These are phyloP conservation scores for Hydrochoerus hydrochaeris DNA, from an alignment of 2,113 vertebrate genomes.

Conservation along the genomic window DNA sequence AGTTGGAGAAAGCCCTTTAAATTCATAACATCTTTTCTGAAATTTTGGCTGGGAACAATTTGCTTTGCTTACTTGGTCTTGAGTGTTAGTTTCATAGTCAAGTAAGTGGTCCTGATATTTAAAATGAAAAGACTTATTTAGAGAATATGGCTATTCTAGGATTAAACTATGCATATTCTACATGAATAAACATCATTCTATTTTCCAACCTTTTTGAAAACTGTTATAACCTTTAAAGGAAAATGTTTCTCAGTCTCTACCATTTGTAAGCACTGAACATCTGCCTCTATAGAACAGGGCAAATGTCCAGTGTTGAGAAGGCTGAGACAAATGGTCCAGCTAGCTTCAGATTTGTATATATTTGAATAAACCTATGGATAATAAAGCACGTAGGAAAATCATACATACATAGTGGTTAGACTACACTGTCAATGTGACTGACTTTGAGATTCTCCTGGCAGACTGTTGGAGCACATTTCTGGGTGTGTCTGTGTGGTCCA, in stretches of 20 bases:
- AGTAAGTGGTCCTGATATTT: background rate
- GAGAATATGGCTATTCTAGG: background rate
- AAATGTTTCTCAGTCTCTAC: background rate
- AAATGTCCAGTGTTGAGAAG: background rate
- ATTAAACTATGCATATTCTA: background rate
- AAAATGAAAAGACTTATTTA: background rate
- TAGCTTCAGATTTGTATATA: background rate
- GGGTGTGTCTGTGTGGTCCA: background rate
- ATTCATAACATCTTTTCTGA: background rate
- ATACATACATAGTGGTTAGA: background rate
- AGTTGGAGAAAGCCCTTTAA: background rate
- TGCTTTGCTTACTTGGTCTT: background rate
- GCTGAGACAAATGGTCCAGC: background rate
- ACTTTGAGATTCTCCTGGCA: background rate
- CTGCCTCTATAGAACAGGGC: background rate
- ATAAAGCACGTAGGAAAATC: background rate
- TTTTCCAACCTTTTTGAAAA: conserved; percentile 2
- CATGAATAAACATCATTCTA: background rate
- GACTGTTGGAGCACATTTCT: background rate
- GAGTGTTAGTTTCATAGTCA: background rate
- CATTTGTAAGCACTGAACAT: background rate
- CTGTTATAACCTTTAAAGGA: background rate
- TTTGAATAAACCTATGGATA: background rate
- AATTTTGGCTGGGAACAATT: background rate
- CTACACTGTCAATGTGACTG: background rate